Conservation (phyloP, 2,797 vertebrate species). For the Halcyon leucocephala region DNA sequence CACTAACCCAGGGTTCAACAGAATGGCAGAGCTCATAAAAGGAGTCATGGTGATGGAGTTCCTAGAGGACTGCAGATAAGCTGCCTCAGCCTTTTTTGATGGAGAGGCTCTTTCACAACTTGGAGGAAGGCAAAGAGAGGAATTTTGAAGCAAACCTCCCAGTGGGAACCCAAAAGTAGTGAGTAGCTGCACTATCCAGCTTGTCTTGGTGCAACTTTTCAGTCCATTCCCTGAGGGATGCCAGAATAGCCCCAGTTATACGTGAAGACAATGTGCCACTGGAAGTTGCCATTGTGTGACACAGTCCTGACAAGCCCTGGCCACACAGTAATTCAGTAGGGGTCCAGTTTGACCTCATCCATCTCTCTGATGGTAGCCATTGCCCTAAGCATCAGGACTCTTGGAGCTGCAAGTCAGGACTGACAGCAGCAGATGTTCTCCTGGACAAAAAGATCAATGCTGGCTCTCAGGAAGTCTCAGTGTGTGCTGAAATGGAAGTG, state of each 20-base stretch:
- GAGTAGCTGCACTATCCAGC: background rate
- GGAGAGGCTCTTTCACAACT: background rate
- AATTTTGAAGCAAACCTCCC: background rate
- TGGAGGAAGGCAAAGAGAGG: background rate
- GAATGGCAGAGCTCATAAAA: background rate
- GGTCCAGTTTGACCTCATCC: background rate
- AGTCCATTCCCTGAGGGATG: background rate
- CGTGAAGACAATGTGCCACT: background rate
- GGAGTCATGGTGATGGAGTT: background rate
- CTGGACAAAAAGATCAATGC: background rate
- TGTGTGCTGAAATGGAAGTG: conserved; percentile 8
- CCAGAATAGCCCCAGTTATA: background rate
- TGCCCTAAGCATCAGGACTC: background rate
- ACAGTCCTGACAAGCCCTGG: background rate
- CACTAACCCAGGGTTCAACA: background rate
- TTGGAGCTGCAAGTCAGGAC: background rate
- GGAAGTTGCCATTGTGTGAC: background rate
- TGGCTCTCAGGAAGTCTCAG: conserved; percentile 6
- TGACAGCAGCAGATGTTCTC: background rate
- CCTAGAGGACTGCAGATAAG: background rate
- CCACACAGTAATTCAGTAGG: background rate
- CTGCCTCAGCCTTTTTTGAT: background rate
- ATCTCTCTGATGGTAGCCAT: background rate
- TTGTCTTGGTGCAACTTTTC: background rate
- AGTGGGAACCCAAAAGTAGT: background rate